Base-by-base conservation (phyloP, 2,888 invertebrate species). In the Hypomecis punctinalis region DNA sequence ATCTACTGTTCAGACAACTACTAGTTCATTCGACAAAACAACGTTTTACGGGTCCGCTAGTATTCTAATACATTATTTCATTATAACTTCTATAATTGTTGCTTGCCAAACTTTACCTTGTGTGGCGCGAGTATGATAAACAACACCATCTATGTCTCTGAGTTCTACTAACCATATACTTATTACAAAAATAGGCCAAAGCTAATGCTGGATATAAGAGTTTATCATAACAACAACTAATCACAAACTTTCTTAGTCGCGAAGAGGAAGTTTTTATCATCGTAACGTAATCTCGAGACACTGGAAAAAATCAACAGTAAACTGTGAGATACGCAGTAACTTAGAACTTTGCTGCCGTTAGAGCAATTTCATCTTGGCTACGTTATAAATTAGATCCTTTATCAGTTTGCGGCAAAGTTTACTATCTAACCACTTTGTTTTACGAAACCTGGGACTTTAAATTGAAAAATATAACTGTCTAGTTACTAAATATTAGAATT, bases 301-400 rank as follows among this genome's bases (percentile, higher is more conserved):
- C 73, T 76, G 68, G 69, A 70, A 78, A 62, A 78, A 74, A 79
- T 76, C 79, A 78, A 78, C 78, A 73, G 69, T 67, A 69, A 67
- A 77, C 62, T 53, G 71, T 70, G 59, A 75, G 75, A 76, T 77
- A 74, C 74, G 77, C 75, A 76, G 68, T 67, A 73, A 75, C 76
- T 76, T 74, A 66, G 58, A 82, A 75, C 81, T 83, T 78, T 70
- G 67, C 63, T 55, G 64, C 69, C 59, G 70, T 75, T 76, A 71
- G 76, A 72, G 80, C 76, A 76, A 80, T 79, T 80, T 73, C 69
- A 68, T 79, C 79, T 75, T 68, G 67, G 69, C 70, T 76, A 72
- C 77, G 77, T 81, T 84, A 88, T 88, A 88, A 88, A 87, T 87
- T 85, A 83, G 83, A 84, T 81, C 76, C 79, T 82, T 84, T 88